These are phyloP conservation scores for Montipora foliosa DNA, from an alignment of 64 coral and sea anemone genomes.

Conservation along the genomic window DNA sequence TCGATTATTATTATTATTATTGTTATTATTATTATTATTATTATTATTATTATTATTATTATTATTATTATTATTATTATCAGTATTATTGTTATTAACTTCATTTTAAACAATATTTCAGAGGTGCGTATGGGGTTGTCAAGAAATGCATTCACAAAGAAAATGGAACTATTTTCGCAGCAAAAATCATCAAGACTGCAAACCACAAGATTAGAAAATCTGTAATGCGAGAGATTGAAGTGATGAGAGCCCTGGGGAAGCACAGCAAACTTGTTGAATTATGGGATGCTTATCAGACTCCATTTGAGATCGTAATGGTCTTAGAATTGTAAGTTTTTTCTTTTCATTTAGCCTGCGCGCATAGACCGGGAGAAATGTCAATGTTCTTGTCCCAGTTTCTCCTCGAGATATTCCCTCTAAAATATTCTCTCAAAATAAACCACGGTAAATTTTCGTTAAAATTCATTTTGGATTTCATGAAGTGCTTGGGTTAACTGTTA, in stretches of 20 bases:
- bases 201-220: slow-evolving; percentile 85
- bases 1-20: no score
- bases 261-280: slow-evolving; percentile 89
- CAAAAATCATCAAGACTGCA: slow-evolving; percentile 89
- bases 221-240: slow-evolving; percentile 81
- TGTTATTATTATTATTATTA: no score
- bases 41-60: no score
- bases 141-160: slow-evolving; percentile 87
- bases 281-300: slow-evolving; percentile 82
- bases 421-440: no score
- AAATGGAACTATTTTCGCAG: slow-evolving; percentile 73
- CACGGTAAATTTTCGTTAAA: no score
- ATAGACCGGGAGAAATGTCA: no score
- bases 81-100: no score
- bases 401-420: no score
- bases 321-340: slow-evolving; percentile 89
- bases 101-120: background rate
- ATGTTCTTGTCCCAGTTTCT: no score
- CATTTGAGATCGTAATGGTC: slow-evolving; percentile 91
- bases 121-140: slow-evolving; percentile 93
- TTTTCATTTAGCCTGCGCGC: background rate
- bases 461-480: no score
- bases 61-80: background rate
- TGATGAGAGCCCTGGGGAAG: slow-evolving; percentile 86
- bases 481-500: no score